A percentile compares a stretch with the other conserved stretches of the same genome.
phyloP scores from a whole-genome alignment of 2,888 invertebrate species.

The Thumatha senex region DNA sequence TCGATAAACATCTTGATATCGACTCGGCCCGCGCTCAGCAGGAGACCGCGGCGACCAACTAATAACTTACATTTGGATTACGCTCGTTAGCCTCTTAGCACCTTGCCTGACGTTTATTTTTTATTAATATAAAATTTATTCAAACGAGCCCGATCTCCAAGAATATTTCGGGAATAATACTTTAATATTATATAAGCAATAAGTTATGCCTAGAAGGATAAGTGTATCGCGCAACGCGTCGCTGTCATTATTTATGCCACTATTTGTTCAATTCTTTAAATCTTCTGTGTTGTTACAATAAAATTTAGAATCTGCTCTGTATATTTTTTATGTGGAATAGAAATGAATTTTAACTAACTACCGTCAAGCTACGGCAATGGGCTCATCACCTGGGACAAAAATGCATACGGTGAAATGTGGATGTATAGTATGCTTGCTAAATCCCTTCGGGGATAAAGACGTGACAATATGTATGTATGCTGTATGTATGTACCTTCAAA shows the following conservation, averaged over 20 bases:
- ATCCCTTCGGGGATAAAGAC: no score
- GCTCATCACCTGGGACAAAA: no score
- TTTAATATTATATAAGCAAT: conserved; percentile 72
- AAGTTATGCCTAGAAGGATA: conserved; percentile 71
- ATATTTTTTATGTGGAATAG: conserved; percentile 41
- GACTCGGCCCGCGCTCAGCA: conserved; percentile 66
- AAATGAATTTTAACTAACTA: conserved; percentile 33
- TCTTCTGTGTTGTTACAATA: conserved; percentile 31
- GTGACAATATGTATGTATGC: no score
- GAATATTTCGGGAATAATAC: conserved; percentile 74
- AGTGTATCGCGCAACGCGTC: conserved; percentile 49
- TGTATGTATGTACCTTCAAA: no score
- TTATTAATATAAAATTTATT: conserved; percentile 80
- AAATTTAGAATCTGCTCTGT: conserved; percentile 26
- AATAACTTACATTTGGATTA: conserved; percentile 82
- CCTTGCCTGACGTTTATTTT: conserved; percentile 76
- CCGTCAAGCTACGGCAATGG: no score
- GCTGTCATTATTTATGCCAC: conserved; percentile 61
- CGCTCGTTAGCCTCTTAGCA: conserved; percentile 82
- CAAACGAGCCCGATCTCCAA: conserved; percentile 58
- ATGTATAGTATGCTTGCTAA: no score
- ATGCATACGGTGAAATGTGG: no score
- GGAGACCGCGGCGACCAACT: conserved; percentile 64
- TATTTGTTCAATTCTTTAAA: conserved; percentile 56
- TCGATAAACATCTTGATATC: conserved; percentile 74